Evolutionary conservation across 2,797 vertebrate species (phyloP), one percentile per base, ranked within the genome.

Genomic region (Tarsius wallacei): DNA sequence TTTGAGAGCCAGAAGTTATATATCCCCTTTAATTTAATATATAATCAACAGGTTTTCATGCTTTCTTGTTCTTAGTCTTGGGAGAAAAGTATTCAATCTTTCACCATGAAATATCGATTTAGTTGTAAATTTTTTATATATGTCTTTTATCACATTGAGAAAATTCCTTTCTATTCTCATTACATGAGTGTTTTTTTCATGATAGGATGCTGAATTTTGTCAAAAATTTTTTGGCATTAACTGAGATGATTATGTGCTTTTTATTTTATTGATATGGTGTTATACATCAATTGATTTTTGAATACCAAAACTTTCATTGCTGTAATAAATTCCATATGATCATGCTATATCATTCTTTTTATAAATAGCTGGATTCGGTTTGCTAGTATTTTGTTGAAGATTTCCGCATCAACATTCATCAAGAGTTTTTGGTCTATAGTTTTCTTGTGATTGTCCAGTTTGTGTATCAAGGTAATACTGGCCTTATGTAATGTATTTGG

Each of bases 1-100:
- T 82, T 73, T 66, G 66, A 87, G 82, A 82, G 21, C 61, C 77
- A 82, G 31, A 95, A 89, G 11, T 64, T 83, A 82, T 36, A 82
- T 24, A 22, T 84, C 33, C 11, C 14, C 3, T 84, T 96, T 88
- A 73, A 90, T 47, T 87, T 87, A 95, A 55, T 74, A 42, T 5
- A 63, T 9, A 15, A 74, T 49, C 57, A 87, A 90, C 71, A 78
- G 36, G 22, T 83, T 87, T 96, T 88, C 8, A 19, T 57, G 61
- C 28, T 66, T 15, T 61, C 24, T 42, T 81, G 14, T 28, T 61
- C 78, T 42, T 42, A 14, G 28, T 42, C 55, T 81, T 26, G 21
- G 22, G 9, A 42, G 16, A 33, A 61, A 81, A 59, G 13, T 61
- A 59, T 73, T 59, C 36, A 63, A 28, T 63, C 47, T 63, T 61